Evolutionary conservation across 2,113 vertebrate species (phyloP).

Genomic region (Microtus richardsoni): DNA sequence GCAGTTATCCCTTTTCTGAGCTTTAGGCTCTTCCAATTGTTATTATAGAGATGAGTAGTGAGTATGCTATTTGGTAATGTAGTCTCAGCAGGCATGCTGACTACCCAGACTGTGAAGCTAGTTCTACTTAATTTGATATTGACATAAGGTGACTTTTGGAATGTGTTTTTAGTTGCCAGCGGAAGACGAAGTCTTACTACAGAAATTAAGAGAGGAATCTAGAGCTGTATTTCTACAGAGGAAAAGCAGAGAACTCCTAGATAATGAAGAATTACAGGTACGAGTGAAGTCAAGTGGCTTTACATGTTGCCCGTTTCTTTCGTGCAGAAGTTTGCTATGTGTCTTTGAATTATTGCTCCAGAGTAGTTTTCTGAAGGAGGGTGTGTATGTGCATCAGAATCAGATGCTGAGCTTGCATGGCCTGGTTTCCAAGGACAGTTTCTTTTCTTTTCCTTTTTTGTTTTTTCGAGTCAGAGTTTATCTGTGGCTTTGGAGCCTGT

Average conservation of each 20-base stretch:
- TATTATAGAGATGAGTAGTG: background rate
- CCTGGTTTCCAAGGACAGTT: background rate
- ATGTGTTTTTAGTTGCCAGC: constrained; percentile 92
- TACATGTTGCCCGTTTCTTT: constrained; percentile 12
- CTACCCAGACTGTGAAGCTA: background rate
- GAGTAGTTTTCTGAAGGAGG: background rate
- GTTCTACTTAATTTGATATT: constrained; percentile 2
- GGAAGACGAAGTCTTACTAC: constrained; percentile 97
- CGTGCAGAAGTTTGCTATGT: background rate
- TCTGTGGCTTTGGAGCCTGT: too few species aligned
- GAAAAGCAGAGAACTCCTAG: constrained; percentile 97
- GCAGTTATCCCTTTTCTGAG: background rate
- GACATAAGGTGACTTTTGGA: constrained; percentile 8
- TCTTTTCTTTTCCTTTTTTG: too few species aligned
- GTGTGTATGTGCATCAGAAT: background rate
- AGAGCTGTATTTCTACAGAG: constrained; percentile 98
- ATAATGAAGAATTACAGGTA: constrained; percentile 99
- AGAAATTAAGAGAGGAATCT: constrained; percentile 98
- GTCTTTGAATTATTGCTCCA: background rate
- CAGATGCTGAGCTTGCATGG: background rate
- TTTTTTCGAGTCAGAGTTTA: too few species aligned
- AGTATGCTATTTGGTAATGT: background rate
- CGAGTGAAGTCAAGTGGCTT: constrained; percentile 45
- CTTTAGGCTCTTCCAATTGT: constrained; percentile 37
- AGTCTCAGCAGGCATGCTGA: background rate